phyloP scores from a whole-genome alignment of 53 echinoderm and acorn worm genomes.

The Temnopleurus reevesii region DNA sequence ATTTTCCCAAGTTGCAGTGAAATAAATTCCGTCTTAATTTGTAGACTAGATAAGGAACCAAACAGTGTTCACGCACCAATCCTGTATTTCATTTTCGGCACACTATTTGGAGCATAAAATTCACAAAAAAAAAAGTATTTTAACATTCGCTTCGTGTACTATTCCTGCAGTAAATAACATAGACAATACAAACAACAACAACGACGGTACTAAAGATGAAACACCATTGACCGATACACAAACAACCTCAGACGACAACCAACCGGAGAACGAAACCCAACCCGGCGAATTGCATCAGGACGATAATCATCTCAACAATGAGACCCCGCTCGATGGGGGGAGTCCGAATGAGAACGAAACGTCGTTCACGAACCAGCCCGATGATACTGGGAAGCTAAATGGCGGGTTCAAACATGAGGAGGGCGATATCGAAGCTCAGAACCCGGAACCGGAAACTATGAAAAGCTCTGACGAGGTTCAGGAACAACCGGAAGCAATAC shows the following conservation, averaged over 20 bases:
- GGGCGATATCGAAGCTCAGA: conserved; percentile 30
- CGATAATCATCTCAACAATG: neutral
- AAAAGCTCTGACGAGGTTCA: neutral
- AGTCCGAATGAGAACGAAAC: neutral
- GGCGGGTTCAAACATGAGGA: neutral
- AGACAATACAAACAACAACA: conserved; percentile 20
- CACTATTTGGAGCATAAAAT: too few relatives aligned
- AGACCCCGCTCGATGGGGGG: neutral
- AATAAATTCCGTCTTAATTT: too few relatives aligned
- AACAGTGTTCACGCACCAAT: too few relatives aligned
- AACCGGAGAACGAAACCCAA: neutral
- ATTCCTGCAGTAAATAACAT: neutral
- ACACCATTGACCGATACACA: neutral
- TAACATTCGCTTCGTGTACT: too few relatives aligned
- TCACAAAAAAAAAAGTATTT: too few relatives aligned
- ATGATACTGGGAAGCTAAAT: neutral
- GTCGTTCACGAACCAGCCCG: neutral
- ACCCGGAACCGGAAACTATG: neutral
- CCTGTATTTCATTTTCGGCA: too few relatives aligned
- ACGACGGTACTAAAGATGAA: neutral
- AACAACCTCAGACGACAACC: neutral
- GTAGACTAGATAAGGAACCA: too few relatives aligned
- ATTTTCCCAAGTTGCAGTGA: too few relatives aligned
- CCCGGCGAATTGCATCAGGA: neutral
- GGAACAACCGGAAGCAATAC: neutral